phyloP scores from a whole-genome alignment of 2,888 invertebrate species.

The Ernsta delagoae region DNA sequence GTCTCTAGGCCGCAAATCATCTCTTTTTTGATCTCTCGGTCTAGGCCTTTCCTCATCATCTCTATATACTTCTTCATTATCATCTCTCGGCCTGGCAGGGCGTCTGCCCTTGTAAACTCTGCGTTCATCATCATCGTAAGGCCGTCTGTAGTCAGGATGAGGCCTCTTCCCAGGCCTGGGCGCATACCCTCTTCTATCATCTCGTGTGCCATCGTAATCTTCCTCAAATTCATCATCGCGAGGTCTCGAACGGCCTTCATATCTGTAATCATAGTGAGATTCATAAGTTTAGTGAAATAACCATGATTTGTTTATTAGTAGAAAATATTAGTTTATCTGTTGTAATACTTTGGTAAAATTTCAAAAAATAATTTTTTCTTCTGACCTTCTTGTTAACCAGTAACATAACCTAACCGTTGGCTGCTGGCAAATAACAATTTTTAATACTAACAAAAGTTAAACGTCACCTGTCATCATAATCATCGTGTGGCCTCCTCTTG shows the following conservation, averaged over 20 bases:
- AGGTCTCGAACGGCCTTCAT: constrained; percentile 76
- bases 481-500: constrained; percentile 86
- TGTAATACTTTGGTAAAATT: too few relatives aligned
- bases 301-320: too few relatives aligned
- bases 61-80: constrained; percentile 62
- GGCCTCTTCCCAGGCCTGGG: constrained; percentile 66
- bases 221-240: constrained; percentile 70
- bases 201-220: constrained; percentile 69
- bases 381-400: too few relatives aligned
- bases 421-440: too few relatives aligned
- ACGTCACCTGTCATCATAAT: constrained; percentile 87
- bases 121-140: constrained; percentile 70
- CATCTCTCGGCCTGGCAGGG: constrained; percentile 61
- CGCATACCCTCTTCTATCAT: constrained; percentile 68
- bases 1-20: constrained; percentile 40
- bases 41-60: constrained; percentile 51
- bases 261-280: constrained; percentile 58
- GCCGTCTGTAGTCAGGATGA: constrained; percentile 54
- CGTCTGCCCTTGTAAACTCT: constrained; percentile 56
- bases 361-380: too few relatives aligned
- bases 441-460: too few relatives aligned
- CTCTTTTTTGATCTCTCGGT: constrained; percentile 48
- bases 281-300: neutral
- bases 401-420: too few relatives aligned
- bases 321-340: too few relatives aligned